Evolutionary conservation across 2,797 vertebrate genomes (phyloP).

Genomic region (Characodon lateralis): DNA sequence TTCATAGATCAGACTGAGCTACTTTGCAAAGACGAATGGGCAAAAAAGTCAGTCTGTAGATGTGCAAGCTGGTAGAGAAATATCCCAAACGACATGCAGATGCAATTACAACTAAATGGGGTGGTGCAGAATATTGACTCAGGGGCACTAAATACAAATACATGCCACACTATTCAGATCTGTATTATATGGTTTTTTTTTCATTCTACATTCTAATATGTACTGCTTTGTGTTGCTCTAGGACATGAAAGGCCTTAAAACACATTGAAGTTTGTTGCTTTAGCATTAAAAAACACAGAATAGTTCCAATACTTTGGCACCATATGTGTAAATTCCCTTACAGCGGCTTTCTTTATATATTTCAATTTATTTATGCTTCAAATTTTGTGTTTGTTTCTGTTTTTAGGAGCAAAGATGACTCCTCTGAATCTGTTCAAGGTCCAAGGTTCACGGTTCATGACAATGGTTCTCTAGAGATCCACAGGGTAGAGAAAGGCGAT

Average conservation of each 20-base stretch:
- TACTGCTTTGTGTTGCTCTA: background rate
- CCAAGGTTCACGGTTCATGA: conserved; percentile 75
- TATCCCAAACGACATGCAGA: background rate
- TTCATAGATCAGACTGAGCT: background rate
- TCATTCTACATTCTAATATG: background rate
- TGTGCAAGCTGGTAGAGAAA: background rate
- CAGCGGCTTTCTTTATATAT: background rate
- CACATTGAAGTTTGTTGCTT: background rate
- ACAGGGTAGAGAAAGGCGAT: conserved; percentile 79
- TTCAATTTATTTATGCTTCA: background rate
- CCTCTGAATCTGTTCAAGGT: conserved; percentile 76
- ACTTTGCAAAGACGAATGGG: background rate
- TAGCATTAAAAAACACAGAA: background rate
- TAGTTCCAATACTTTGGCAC: background rate
- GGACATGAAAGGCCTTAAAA: background rate
- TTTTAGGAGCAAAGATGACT: conserved; percentile 88
- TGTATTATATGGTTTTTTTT: background rate
- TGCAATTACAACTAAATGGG: background rate
- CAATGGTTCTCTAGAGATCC: conserved; percentile 90
- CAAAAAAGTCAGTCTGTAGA: background rate
- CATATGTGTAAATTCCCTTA: background rate
- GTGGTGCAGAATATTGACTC: background rate
- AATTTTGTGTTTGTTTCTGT: conserved; percentile 16
- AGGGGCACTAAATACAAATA: background rate
- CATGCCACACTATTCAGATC: background rate